phyloP scores from a whole-genome alignment of 2,113 vertebrate genomes.

The Onychostoma macrolepis region DNA sequence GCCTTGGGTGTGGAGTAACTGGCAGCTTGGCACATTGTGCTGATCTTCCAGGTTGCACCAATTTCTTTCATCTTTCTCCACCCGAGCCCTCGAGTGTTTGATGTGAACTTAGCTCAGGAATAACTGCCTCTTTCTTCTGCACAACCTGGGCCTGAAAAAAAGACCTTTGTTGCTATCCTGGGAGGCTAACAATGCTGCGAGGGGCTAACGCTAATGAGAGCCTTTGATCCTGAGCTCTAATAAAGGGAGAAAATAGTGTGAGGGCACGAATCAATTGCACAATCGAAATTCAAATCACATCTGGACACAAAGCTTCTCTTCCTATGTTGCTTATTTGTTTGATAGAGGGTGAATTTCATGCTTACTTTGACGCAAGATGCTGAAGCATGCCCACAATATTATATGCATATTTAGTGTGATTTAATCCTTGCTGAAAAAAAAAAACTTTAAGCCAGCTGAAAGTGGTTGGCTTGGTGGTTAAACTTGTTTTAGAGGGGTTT shows the following conservation, averaged over 20 bases:
- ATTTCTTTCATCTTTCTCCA: slow-evolving; percentile 44
- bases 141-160: neutral
- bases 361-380: neutral
- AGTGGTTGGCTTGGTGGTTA: neutral
- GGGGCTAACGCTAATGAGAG: slow-evolving; percentile 34
- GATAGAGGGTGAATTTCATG: neutral
- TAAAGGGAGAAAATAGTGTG: slow-evolving; percentile 32
- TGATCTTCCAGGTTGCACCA: slow-evolving; percentile 69
- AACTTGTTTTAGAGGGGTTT: neutral
- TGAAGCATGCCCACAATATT: neutral
- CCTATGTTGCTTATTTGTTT: neutral
- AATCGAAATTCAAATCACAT: slow-evolving; percentile 34
- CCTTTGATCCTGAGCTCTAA: slow-evolving; percentile 44
- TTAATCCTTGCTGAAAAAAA: neutral
- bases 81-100: slow-evolving; percentile 37
- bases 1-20: slow-evolving; percentile 29
- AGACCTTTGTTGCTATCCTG: slow-evolving; percentile 45
- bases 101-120: slow-evolving; percentile 44
- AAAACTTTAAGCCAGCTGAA: neutral
- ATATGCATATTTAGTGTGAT: neutral
- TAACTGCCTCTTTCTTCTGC: slow-evolving; percentile 20
- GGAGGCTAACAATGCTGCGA: slow-evolving; percentile 41
- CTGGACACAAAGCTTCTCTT: slow-evolving; percentile 1
- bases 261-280: slow-evolving; percentile 23
- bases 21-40: slow-evolving; percentile 73